Conservation (phyloP, 2,888 invertebrate genomes). For the Antheraea assamensis region DNA sequence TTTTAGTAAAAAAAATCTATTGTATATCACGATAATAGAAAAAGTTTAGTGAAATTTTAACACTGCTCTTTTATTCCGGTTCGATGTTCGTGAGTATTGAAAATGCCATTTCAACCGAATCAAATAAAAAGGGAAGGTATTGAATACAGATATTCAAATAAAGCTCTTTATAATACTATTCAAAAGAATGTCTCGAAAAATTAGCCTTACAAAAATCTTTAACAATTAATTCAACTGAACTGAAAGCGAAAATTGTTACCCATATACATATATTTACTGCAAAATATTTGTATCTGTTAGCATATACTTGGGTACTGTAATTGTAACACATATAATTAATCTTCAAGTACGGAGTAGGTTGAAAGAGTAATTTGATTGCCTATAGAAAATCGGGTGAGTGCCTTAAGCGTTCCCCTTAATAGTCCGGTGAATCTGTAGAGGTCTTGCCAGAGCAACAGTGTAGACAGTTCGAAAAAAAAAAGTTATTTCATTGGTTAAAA, state of each 20-base stretch:
- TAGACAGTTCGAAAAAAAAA: too few relatives aligned
- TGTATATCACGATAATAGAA: constrained; percentile 7
- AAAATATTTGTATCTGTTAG: too few relatives aligned
- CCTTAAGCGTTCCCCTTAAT: too few relatives aligned
- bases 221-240: background rate
- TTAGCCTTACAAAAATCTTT: background rate
- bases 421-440: too few relatives aligned
- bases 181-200: background rate
- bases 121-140: constrained; percentile 12
- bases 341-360: background rate
- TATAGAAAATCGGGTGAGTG: too few relatives aligned
- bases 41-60: constrained; percentile 10
- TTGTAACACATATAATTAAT: too few relatives aligned
- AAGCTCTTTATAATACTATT: background rate
- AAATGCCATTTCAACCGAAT: constrained; percentile 19
- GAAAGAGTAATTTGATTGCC: background rate
- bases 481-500: background rate
- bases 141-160: constrained; percentile 3
- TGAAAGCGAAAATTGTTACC: background rate
- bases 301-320: too few relatives aligned
- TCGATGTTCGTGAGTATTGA: constrained; percentile 20
- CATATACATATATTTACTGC: too few relatives aligned
- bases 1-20: constrained; percentile 1
- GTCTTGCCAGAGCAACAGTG: too few relatives aligned
- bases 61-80: constrained; percentile 6